Evolutionary conservation across 2,113 vertebrate species (phyloP).

Genomic region (Albula goreensis): DNA sequence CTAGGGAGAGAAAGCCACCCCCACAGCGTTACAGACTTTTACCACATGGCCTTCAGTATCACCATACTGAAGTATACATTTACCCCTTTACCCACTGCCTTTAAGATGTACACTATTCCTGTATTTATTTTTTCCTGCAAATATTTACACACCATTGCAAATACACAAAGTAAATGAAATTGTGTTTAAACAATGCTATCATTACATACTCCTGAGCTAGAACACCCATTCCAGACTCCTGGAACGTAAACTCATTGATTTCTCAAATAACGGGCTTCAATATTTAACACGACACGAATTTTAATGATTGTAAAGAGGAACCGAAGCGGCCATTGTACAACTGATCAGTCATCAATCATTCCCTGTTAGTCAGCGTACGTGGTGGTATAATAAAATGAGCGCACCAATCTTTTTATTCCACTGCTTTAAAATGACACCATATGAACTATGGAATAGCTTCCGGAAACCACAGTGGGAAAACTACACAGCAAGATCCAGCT

Average conservation of each 20-base stretch:
- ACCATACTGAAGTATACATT: no score
- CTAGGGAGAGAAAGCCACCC: not conserved
- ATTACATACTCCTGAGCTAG: not conserved
- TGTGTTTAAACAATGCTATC: not conserved
- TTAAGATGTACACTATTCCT: no score
- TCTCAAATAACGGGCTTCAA: not conserved
- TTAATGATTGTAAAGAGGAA: not conserved
- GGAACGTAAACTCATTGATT: not conserved
- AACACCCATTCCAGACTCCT: not conserved
- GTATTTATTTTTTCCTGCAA: no score
- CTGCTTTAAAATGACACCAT: not conserved
- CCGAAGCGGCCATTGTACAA: not conserved
- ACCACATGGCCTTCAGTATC: not conserved
- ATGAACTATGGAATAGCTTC: not conserved
- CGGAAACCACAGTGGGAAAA: not conserved
- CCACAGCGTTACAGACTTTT: not conserved
- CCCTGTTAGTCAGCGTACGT: not conserved
- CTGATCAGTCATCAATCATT: not conserved
- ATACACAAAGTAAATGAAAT: not conserved
- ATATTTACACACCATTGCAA: no score
- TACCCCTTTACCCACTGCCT: no score
- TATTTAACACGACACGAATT: not conserved
- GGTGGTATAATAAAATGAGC: not conserved
- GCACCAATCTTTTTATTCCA: not conserved
- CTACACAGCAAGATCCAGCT: not conserved